A percentile compares a stretch with the other conserved stretches of the same genome.
phyloP scores from a whole-genome alignment of 2,888 invertebrate species.

The Lepidochitona cinerea region DNA sequence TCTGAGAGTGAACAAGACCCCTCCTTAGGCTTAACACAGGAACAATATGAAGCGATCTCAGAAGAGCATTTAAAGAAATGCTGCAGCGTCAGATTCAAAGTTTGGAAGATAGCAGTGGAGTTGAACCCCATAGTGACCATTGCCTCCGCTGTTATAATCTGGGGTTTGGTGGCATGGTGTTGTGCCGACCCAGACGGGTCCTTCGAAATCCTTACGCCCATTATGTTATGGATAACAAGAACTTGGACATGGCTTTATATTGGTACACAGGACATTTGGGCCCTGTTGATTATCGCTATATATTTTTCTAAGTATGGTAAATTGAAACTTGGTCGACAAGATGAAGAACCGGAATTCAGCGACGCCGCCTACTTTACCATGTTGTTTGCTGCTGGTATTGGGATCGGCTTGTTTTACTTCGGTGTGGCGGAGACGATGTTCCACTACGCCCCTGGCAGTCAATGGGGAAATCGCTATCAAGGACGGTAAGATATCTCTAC shows the following conservation, averaged over 20 bases:
- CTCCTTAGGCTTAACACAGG: too few relatives aligned
- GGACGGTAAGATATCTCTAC: background rate
- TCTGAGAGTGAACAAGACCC: too few relatives aligned
- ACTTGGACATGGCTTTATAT: conserved; percentile 10
- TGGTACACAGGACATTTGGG: background rate
- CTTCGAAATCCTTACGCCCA: background rate
- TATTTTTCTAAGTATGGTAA: conserved; percentile 28
- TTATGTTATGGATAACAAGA: background rate
- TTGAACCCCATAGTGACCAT: background rate
- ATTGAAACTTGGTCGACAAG: conserved; percentile 19
- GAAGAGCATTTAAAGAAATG: conserved; percentile 1
- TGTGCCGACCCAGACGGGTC: background rate
- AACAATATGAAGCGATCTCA: background rate
- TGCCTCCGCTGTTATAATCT: background rate
- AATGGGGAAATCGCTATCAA: background rate
- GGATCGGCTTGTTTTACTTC: conserved; percentile 26
- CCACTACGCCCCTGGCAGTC: conserved; percentile 17
- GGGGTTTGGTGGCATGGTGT: background rate
- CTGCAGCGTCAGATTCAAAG: background rate
- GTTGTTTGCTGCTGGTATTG: conserved; percentile 31
- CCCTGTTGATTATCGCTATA: conserved; percentile 23
- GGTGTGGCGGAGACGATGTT: conserved; percentile 32
- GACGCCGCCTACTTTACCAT: conserved; percentile 25
- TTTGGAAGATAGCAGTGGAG: background rate
- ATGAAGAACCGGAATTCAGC: conserved; percentile 27